Conservation (phyloP, 2,797 vertebrate genomes). For the Notolabrus celidotus region DNA sequence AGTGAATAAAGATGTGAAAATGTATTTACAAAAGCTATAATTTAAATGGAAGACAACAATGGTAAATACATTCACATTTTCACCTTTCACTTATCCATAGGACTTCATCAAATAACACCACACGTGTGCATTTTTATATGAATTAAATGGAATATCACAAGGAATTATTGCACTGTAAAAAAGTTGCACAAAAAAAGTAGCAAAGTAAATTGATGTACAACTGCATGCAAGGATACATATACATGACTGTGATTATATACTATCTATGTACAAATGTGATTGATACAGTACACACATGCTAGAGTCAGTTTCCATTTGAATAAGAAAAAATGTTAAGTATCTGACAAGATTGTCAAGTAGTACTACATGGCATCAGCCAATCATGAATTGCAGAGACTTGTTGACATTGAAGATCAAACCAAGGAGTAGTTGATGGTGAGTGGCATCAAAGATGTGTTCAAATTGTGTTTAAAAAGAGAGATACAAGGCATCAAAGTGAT, state of each 20-base stretch:
- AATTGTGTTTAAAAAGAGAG: slow-evolving; percentile 58
- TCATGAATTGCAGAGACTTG: slow-evolving; percentile 16
- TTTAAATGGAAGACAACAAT: no score
- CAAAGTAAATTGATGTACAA: no score
- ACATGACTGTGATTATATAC: no score
- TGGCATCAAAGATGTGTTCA: slow-evolving; percentile 56
- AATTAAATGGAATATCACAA: no score
- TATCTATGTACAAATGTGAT: background rate
- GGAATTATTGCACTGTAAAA: no score
- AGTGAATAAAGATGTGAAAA: background rate
- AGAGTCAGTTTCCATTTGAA: background rate
- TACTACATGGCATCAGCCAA: slow-evolving; percentile 14
- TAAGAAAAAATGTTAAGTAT: background rate
- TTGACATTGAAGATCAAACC: slow-evolving; percentile 26
- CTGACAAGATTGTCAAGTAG: slow-evolving; percentile 1
- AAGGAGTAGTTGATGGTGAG: slow-evolving; percentile 15
- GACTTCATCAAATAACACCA: no score
- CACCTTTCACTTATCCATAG: no score
- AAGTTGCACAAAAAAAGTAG: no score
- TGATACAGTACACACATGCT: no score
- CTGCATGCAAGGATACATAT: no score
- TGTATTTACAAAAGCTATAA: background rate
- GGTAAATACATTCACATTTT: no score
- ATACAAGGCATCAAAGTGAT: slow-evolving; percentile 51
- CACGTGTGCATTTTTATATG: no score